Base-by-base conservation (phyloP, 2,113 vertebrate species). In the Danionella cerebrum region DNA sequence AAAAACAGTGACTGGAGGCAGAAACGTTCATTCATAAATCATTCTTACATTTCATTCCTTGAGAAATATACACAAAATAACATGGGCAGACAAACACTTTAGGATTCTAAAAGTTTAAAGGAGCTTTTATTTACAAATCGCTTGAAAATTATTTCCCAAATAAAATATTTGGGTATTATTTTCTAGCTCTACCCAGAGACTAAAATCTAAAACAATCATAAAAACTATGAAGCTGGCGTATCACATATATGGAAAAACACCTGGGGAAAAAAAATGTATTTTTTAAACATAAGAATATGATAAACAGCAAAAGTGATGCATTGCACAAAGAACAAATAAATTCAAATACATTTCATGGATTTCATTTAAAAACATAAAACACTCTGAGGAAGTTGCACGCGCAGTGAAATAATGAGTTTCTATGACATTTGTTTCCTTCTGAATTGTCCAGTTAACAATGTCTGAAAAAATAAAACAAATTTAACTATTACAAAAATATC, bases 81-180 rank as follows among this genome's bases (percentile, higher is more conserved):
- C 1, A 10, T 5, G 1, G 29, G 29, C 29, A 3, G 16, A 35
- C 29, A 59, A 45, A 58, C 48, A 0, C 11, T 12, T 39, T 25
- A 27, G 39, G 38, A 62, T 55, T 21, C 27, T 8, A 65, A 67
- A 45, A 44, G 6, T 21, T 22, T 54, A 50, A 69, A 33, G 54
- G 69, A 78, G 79, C 74, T 77, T 57, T 62, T 84, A 85, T 84
- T 80, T 84, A 84, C 79, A 82, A 44, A 70, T 58, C 78, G 77
- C 55, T 42, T 51, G 44, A 50, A 42, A 16, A n/a, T n/a, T n/a
- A 36, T 42, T 13, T 74, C 60, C 75, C 41, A 16, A 69, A 70
- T 70, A n/a, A n/a, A n/a, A n/a, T n/a, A n/a, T n/a, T n/a, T n/a
- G n/a, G n/a, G n/a, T n/a, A n/a, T n/a, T n/a, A n/a, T n/a, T n/a